Conservation (phyloP, 2,113 vertebrate species). For the Galemys pyrenaicus region DNA sequence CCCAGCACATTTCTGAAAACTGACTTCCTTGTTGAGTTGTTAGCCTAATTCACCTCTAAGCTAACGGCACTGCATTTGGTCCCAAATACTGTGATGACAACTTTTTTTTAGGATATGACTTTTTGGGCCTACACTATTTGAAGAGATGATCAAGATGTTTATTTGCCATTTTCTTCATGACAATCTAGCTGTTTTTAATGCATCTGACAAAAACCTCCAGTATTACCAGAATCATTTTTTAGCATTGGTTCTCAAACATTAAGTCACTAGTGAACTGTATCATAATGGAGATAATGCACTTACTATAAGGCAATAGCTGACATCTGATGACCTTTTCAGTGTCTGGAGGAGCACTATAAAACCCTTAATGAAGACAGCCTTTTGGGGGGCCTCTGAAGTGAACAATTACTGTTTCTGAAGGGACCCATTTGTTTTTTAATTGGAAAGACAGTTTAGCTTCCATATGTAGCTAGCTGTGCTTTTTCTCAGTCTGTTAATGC, state of each 20-base stretch:
- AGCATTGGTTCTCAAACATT: slow-evolving; percentile 20
- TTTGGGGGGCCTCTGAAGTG: neutral
- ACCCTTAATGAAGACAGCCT: neutral
- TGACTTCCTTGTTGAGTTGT: neutral
- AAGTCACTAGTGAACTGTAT: neutral
- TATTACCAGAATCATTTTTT: slow-evolving; percentile 29
- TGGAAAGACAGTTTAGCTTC: slow-evolving; percentile 9
- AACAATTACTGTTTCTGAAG: neutral
- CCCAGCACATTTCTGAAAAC: neutral
- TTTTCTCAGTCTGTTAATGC: slow-evolving; percentile 30
- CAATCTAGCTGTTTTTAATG: neutral
- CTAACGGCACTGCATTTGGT: neutral
- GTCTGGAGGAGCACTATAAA: neutral
- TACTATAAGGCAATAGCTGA: neutral
- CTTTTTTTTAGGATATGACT: slow-evolving; percentile 17
- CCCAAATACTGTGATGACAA: neutral
- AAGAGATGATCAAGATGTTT: slow-evolving; percentile 46
- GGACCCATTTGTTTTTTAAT: neutral
- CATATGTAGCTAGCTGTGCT: neutral
- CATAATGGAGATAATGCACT: neutral
- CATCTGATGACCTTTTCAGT: neutral
- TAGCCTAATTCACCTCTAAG: neutral
- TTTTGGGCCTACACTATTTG: slow-evolving; percentile 14
- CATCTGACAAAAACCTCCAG: neutral
- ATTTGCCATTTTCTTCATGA: slow-evolving; percentile 54